A percentile compares a stretch with the other conserved stretches of the same genome.
phyloP scores from a whole-genome alignment of 2,113 vertebrate genomes.

The Myrmecobius fasciatus region DNA sequence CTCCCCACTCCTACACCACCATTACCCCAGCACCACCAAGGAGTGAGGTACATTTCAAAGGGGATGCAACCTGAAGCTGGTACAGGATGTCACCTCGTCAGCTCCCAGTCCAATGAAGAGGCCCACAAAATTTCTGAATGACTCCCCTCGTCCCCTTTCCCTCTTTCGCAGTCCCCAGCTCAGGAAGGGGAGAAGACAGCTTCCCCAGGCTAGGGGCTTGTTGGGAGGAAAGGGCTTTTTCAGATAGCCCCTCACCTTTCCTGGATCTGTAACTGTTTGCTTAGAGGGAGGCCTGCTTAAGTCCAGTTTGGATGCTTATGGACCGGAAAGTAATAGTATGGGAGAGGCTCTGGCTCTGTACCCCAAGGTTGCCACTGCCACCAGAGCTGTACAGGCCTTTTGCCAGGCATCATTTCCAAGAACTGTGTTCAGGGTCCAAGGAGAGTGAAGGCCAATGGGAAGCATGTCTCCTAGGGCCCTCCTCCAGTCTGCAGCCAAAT shows the following conservation, averaged over 20 bases:
- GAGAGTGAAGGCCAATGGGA: no score
- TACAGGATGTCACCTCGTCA: no score
- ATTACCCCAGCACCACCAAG: not conserved
- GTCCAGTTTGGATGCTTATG: conserved; percentile 56
- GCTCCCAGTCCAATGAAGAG: not conserved
- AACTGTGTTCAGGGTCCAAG: conserved; percentile 33
- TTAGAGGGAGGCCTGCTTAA: conserved; percentile 23
- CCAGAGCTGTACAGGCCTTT: conserved; percentile 55
- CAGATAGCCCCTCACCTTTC: not conserved
- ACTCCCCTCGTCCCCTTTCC: conserved; percentile 14
- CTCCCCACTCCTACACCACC: not conserved
- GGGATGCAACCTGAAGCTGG: no score
- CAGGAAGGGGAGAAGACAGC: not conserved
- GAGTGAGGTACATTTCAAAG: no score
- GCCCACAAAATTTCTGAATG: not conserved
- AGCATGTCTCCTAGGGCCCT: no score
- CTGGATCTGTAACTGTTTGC: conserved; percentile 2
- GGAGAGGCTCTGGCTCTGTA: conserved; percentile 50
- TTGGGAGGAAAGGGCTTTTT: not conserved
- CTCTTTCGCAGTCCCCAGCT: not conserved
- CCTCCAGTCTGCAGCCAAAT: no score
- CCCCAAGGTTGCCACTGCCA: conserved; percentile 8
- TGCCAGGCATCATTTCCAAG: conserved; percentile 61
- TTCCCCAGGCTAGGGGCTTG: not conserved
- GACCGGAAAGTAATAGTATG: conserved; percentile 60